A percentile compares a stretch with the other conserved stretches of the same genome.
Conservation (phyloP, 2,888 invertebrate genomes). For the Sarcophaga caerulescens region DNA sequence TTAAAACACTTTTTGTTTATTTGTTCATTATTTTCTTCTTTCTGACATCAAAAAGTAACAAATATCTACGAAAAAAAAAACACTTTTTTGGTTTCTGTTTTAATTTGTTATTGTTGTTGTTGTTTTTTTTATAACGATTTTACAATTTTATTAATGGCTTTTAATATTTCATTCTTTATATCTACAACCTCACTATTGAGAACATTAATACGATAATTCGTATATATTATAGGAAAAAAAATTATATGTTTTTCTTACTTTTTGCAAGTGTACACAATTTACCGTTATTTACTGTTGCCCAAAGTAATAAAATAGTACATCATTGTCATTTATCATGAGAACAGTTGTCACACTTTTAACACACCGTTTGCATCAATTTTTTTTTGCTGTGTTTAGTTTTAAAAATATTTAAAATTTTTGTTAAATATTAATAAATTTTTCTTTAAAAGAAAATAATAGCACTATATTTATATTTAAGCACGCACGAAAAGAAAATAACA, state of each 20-base stretch:
- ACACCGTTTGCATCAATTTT: conserved; percentile 30
- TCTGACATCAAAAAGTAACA: background rate
- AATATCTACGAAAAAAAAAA: background rate
- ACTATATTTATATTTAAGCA: conserved; percentile 58
- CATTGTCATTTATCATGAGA: conserved; percentile 48
- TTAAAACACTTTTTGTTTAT: background rate
- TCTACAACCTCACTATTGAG: conserved; percentile 41
- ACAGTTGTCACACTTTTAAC: conserved; percentile 11
- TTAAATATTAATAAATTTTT: conserved; percentile 60
- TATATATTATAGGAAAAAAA: conserved; percentile 68
- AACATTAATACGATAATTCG: background rate
- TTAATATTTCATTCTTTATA: conserved; percentile 69
- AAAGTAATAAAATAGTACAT: conserved; percentile 58
- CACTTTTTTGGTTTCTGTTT: conserved; percentile 47
- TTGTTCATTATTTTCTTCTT: background rate
- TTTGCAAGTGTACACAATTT: conserved; percentile 57
- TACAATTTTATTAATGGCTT: conserved; percentile 45
- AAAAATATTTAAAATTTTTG: conserved; percentile 13
- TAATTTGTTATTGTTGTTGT: background rate
- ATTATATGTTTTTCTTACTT: conserved; percentile 32
- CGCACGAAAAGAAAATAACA: conserved; percentile 64
- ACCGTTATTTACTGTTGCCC: conserved; percentile 58
- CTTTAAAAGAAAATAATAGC: conserved; percentile 53
- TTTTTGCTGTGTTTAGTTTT: background rate
- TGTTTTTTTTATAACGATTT: background rate